Base-by-base conservation (phyloP, 2,113 vertebrate species). In the Stictonetta naevosa region DNA sequence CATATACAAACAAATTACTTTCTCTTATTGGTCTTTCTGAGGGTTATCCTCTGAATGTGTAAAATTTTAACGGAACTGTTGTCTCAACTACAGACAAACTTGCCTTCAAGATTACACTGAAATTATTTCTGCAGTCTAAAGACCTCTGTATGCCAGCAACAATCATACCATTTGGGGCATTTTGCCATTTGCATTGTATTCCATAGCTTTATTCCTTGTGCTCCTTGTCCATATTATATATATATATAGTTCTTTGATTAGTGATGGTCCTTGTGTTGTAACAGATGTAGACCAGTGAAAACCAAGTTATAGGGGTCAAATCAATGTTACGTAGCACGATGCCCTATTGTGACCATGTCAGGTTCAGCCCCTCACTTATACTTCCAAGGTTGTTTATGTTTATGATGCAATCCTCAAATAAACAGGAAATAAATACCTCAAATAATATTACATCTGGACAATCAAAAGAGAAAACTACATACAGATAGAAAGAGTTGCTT, bases 241-340 rank as follows among this genome's bases (percentile, higher is more conserved):
- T 2, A 26, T 52, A 21, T 3, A 28, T 52, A 26, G 34, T 52
- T 34, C 26, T 71, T 50, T 52, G n/a, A 52, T 36, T 52, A 73
- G 10, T 34, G 46, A 58, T 14, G 8, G 25, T 5, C 25, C 12
- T 28, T 33, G 44, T 53, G 28, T 31, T 85, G 17, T 25, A 68
- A 44, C 28, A 52, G 26, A 25, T 34, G 8, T 28, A 38, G 53
- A 38, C 16, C 34, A 29, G 28, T n/a, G 55, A 83, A 62, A 3
- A 44, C 2, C 12, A 60, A 0, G 0, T 36, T 44, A 36, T 17
- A 46, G 48, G 46, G 19, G 19, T 52, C 31, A 79, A 26, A 25
- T 52, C 33, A 62, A 8, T 2, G 2, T 25, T 69, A 10, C 0
- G 3, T 6, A 28, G 14, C 25, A 52, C 17, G 3, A 17, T 59